Evolutionary conservation across 2,888 invertebrate genomes (phyloP), one percentile per base, ranked within the genome.

Genomic region (Acleris emargana): DNA sequence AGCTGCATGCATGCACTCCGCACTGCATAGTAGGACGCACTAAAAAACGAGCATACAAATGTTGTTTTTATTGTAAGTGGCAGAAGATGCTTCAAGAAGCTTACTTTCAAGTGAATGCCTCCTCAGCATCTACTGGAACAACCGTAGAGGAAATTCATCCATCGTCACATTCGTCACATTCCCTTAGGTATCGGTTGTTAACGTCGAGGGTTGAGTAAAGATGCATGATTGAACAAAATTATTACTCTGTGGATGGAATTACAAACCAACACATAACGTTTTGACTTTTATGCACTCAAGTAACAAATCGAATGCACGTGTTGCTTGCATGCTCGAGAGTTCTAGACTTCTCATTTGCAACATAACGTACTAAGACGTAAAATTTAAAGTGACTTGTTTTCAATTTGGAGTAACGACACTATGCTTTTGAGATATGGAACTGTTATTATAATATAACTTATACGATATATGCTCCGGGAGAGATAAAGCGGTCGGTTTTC

Each of bases 231-330:
- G 0, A 20, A 49, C 20, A 9, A 51, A 55, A 22, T 57, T 55
- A 62, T 62, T 42, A 22, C 57, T 25, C 18, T 20, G 25, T 51
- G 51, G 49, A 49, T 52, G 47, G 47, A 54, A 58, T 54, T 58
- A 53, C 32, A 5, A 58, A 58, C 49, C 53, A 43, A 25, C 59
- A 38, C 43, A 43, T 54, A 54, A 55, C 54, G 20, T 59, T 43
- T 43, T 22, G 59, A 50, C 49, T 58, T 58, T 53, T 49, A 51
- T 55, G 49, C 43, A 57, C 43, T 25, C 60, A 43, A 50, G 42
- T 54, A 28, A 25, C 49, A 59, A 60, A 49, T 50, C 32, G 2
- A n/a, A 38, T 58, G 58, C 58, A 55, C 50, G 43, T 64, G 64
- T 64, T 55, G 50, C 55, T 32, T 38, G 32, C 16, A 47, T 58